Evolutionary conservation across 2,113 vertebrate genomes (phyloP).

Genomic region (Columba janthina): DNA sequence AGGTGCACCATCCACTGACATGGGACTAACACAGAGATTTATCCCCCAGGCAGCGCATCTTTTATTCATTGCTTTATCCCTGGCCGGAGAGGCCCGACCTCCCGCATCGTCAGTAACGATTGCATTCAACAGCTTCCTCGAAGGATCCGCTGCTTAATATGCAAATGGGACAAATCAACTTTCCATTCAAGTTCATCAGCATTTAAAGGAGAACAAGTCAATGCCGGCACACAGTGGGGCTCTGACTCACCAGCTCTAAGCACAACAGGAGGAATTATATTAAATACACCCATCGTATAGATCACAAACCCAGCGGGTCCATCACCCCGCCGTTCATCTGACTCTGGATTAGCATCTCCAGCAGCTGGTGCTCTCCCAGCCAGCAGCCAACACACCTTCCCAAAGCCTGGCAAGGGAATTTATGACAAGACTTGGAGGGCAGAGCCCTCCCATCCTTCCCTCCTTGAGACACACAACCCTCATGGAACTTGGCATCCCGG

Average conservation of each 20-base stretch:
- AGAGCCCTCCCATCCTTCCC: not conserved
- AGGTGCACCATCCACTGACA: not conserved
- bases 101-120: fast-evolving
- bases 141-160: not conserved
- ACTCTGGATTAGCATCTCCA: not conserved
- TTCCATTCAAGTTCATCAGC: not conserved
- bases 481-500: not conserved
- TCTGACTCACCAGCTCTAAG: not conserved
- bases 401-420: not conserved
- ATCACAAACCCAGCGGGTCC: not conserved
- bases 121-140: not conserved
- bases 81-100: not conserved
- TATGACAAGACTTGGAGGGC: not conserved
- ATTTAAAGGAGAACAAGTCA: not conserved
- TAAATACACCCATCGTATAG: fast-evolving
- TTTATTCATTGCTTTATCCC: not conserved
- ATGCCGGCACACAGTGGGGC: not conserved
- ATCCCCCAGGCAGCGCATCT: not conserved
- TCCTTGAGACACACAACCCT: not conserved
- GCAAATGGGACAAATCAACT: not conserved
- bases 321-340: not conserved
- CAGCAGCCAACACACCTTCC: not conserved
- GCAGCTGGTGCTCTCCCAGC: not conserved
- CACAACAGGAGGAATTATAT: not conserved
- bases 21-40: not conserved